Base-by-base conservation (phyloP, 2,113 vertebrate genomes). In the Pluvianellus socialis region DNA sequence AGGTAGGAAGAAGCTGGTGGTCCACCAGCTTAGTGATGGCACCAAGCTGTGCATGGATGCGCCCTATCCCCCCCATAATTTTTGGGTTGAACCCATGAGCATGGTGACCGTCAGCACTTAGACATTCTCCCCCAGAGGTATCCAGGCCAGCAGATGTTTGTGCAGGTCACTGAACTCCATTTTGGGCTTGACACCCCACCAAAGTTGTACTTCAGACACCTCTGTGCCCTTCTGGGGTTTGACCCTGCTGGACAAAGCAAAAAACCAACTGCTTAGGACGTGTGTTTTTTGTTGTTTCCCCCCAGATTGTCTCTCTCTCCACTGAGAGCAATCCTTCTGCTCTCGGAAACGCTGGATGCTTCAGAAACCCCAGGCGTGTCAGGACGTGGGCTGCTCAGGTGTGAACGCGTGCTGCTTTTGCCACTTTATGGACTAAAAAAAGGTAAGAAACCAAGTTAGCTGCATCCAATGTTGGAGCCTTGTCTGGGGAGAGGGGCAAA, bases 251-350 rank as follows among this genome's bases (percentile, higher is more conserved):
- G 26, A 42, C 27, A 67, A 74, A 59, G 47, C 28, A 27, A 53
- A 81, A 35, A 35, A 4, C 10, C 18, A 52, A 2, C 38, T 47
- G 35, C 32, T 81, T 28, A 32, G 28, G 32, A 9, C 0, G 1
- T 4, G 5, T 32, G 13, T 15, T 35, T 58, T 32, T n/a, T 28
- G 2, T 47, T 1, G 4, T n/a, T 32, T 11, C 9, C 6, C n/a
- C 15, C 22, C 17, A 38, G 14, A 10, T 59, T 53, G 40, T 65
- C 38, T 79, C 13, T 14, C 47, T 70, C 55, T 75, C 49, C 3
- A 5, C 14, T 28, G 72, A 14, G 26, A 30, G 14, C 5, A 22
- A 63, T 26, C n/a, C 15, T 47, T 62, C 56, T 73, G 15, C 45
- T 45, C 33, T 55, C 6, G 1, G 59, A 35, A 83, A 62, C 2